Evolutionary conservation across 2,113 vertebrate genomes (phyloP).

Genomic region (Pollimyrus isidori): DNA sequence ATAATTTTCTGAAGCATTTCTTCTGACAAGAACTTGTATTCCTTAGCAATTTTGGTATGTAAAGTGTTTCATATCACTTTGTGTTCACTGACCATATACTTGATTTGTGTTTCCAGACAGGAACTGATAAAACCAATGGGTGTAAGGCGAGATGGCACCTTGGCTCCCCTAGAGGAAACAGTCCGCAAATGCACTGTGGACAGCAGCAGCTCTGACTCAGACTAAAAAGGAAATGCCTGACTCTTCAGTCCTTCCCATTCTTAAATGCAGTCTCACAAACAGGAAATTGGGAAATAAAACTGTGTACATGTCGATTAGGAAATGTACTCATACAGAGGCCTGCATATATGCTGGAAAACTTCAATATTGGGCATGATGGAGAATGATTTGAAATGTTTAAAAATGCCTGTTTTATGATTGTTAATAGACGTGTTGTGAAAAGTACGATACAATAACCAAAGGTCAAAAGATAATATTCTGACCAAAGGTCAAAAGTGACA

Average conservation of each 20-base stretch:
- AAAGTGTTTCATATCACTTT: not conserved
- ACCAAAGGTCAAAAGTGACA: not conserved
- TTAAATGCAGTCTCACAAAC: not conserved
- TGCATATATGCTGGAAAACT: not conserved
- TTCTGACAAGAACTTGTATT: not conserved
- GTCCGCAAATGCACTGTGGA: conserved; percentile 63
- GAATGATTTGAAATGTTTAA: not conserved
- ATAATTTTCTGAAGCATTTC: not conserved
- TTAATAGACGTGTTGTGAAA: not conserved
- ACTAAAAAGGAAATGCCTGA: conserved; percentile 52
- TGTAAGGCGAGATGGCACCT: conserved; percentile 80
- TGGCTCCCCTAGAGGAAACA: conserved; percentile 85
- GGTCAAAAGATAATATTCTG: not conserved
- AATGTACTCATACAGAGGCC: not conserved
- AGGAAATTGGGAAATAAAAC: not conserved
- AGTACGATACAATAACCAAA: not conserved
- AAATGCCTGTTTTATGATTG: not conserved
- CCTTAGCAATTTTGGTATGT: not conserved
- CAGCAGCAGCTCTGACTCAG: conserved; percentile 81
- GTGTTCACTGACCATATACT: not conserved
- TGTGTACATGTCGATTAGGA: not conserved
- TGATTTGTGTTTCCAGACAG: conserved; percentile 66
- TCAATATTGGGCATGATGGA: not conserved
- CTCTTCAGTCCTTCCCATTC: not conserved
- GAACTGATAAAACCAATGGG: conserved; percentile 93